phyloP scores from a whole-genome alignment of 2,797 vertebrate species.

The Odontamblyopus lacepedii region DNA sequence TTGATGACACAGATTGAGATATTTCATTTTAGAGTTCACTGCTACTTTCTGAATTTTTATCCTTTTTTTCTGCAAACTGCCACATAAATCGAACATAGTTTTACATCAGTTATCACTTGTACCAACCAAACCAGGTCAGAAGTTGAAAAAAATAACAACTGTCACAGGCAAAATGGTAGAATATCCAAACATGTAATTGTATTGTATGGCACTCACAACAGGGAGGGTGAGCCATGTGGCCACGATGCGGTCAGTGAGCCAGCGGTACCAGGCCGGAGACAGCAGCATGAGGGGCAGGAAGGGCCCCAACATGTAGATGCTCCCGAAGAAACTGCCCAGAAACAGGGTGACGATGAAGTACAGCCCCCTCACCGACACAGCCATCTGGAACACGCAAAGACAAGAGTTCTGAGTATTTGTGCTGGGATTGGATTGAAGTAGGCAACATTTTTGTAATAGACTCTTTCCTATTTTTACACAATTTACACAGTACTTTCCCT shows the following conservation, averaged over 20 bases:
- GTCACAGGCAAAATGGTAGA: background rate
- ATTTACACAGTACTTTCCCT: too few species aligned
- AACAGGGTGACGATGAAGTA: conserved; percentile 92
- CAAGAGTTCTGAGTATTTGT: background rate
- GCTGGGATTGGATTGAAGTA: background rate
- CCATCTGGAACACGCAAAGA: conserved; percentile 62
- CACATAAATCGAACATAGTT: too few species aligned
- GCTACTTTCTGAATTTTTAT: too few species aligned
- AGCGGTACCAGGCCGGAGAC: conserved; percentile 93
- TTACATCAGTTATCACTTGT: too few species aligned
- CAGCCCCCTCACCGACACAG: conserved; percentile 89
- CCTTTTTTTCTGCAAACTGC: too few species aligned
- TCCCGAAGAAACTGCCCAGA: conserved; percentile 93
- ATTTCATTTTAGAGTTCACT: too few species aligned
- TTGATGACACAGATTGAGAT: too few species aligned
- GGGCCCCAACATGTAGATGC: conserved; percentile 93
- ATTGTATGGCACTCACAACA: conserved; percentile 82
- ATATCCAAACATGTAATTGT: background rate
- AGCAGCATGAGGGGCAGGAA: conserved; percentile 92
- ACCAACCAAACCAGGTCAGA: too few species aligned
- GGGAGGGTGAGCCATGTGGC: conserved; percentile 97
- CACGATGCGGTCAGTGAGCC: conserved; percentile 91
- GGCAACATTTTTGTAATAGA: too few species aligned
- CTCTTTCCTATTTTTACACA: too few species aligned
- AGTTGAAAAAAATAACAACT: too few species aligned